Evolutionary conservation across 1,140 invertebrate genomes (phyloP), one percentile per base, ranked within the genome.

Genomic region (Drosophila yakuba): DNA sequence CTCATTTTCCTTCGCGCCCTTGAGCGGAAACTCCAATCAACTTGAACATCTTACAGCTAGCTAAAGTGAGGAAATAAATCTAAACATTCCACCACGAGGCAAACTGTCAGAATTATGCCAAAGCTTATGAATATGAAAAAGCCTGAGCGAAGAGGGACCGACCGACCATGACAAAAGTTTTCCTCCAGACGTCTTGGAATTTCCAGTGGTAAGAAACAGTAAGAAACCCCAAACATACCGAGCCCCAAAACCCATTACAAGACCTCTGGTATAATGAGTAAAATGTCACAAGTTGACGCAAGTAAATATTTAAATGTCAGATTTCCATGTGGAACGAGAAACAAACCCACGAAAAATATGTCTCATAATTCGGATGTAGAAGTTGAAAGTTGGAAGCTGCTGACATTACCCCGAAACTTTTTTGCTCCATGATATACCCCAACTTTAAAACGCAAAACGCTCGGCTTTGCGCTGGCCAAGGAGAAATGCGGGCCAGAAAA

Each of bases 291-390:
- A 89, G 78, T 84, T 90, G 86, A 90, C 69, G 83, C 83, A 88
- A 91, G 88, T 91, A 91, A 91, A 91, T 91, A 91, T 90, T 90
- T 90, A 90, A 90, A 90, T 91, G 88, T 91, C 88, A 91, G 88
- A 91, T 91, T 91, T 83, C 79, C 76, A 82, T 78, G 75, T 76
- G 69, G 52, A 41, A 41, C n/a, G 74, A 51, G 59, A 28, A 15
- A 43, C 23, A 35, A 59, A 36, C 36, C 58, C 51, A 59, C 74
- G 64, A 54, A 72, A 88, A 86, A 86, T 86, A 88, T 86, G 84
- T 86, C 83, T 74, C 84, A 89, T 86, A 88, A 86, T 83, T 83
- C 50, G 39, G 20, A 14, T 1, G 36, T 15, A 51, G 63, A 62
- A 62, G 68, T 55, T 68, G 61, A 48, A 45, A 41, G 41, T 55